phyloP scores from a whole-genome alignment of 2,797 vertebrate species.

The Microctenopoma steveboyesi region DNA sequence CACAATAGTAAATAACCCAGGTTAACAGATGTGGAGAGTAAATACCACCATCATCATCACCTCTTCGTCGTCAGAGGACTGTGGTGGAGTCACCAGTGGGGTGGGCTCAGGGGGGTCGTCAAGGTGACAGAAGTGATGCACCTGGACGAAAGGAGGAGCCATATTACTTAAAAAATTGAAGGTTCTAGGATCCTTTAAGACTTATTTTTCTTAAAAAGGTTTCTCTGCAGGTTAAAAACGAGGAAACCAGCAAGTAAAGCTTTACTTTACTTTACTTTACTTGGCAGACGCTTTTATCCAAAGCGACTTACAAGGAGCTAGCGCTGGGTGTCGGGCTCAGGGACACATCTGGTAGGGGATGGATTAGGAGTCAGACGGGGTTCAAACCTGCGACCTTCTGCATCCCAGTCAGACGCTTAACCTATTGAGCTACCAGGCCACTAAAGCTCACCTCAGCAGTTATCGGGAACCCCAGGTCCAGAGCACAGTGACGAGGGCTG shows the following conservation, averaged over 20 bases:
- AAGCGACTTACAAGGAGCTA: too few relatives aligned
- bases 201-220: too few relatives aligned
- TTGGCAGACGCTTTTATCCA: too few relatives aligned
- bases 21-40: background rate
- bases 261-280: too few relatives aligned
- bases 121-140: slow-evolving; percentile 84
- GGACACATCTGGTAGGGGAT: too few relatives aligned
- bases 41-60: slow-evolving; percentile 43
- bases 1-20: background rate
- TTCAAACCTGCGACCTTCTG: too few relatives aligned
- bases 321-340: too few relatives aligned
- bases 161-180: background rate
- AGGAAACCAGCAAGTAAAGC: background rate
- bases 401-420: too few relatives aligned
- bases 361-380: too few relatives aligned
- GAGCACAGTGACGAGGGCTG: slow-evolving; percentile 73
- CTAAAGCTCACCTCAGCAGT: slow-evolving; percentile 59
- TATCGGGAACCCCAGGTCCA: slow-evolving; percentile 69
- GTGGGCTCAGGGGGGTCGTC: slow-evolving; percentile 72
- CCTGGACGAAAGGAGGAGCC: slow-evolving; percentile 60
- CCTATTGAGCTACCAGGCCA: too few relatives aligned
- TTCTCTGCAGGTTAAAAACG: background rate
- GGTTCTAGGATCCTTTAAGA: too few relatives aligned
- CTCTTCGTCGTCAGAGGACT: slow-evolving; percentile 89
- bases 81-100: slow-evolving; percentile 76